A percentile compares a stretch with the other conserved stretches of the same genome.
phyloP scores from a whole-genome alignment of 2,113 vertebrate genomes.

The Zosterops japonicus region DNA sequence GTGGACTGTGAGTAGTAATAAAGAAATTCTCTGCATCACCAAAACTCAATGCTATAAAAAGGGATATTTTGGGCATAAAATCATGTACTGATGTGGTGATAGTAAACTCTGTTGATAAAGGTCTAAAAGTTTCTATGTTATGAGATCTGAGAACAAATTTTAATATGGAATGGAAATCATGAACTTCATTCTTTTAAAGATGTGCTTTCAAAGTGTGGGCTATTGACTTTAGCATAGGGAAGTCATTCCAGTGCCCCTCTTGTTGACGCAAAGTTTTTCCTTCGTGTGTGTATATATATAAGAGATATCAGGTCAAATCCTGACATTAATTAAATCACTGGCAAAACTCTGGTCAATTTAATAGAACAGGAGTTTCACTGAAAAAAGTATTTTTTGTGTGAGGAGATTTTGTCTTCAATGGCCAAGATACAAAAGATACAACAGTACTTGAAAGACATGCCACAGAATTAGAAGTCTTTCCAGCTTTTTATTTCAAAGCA shows the following conservation, averaged over 20 bases:
- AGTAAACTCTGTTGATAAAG: neutral
- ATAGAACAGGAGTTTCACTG: neutral
- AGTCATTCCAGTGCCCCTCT: neutral
- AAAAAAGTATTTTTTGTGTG: neutral
- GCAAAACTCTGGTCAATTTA: neutral
- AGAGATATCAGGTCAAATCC: neutral
- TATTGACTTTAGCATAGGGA: neutral
- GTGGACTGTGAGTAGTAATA: neutral
- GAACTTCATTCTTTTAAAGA: neutral
- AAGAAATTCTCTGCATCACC: neutral
- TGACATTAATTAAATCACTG: neutral
- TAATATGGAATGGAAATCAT: neutral
- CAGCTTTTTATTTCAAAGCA: neutral
- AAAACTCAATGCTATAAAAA: neutral
- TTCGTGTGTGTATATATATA: neutral
- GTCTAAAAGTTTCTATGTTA: neutral
- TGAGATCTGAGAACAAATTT: neutral
- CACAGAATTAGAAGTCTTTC: neutral
- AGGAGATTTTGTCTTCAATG: neutral
- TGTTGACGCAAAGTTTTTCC: neutral
- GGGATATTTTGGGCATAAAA: neutral
- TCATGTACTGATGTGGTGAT: neutral
- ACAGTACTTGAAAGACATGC: neutral
- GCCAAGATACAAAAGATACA: neutral
- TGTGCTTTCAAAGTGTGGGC: neutral